Evolutionary conservation across 1,140 invertebrate genomes (phyloP), one percentile per base, ranked within the genome.

Genomic region (Anastatus disparis): DNA sequence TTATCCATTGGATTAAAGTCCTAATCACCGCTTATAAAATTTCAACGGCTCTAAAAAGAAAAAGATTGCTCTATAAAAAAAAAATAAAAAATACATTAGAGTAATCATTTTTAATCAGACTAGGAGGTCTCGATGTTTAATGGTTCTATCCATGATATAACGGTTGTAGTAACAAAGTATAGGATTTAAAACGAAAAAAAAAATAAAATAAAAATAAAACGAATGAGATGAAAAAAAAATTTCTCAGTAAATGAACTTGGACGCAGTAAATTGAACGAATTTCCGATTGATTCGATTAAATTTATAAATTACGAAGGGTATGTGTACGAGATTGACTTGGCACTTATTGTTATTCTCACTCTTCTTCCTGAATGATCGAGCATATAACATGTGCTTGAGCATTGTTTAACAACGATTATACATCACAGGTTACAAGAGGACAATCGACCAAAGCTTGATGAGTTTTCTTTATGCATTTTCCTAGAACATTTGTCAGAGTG

Each of bases 321-420:
- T 26, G 26, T 20, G n/a, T n/a, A n/a, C n/a, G n/a, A n/a, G n/a
- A n/a, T n/a, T n/a, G n/a, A 9, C 29, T 35, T 2, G 26, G 1
- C 13, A n/a, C 10, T 15, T 6, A 24, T 26, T 56, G 9, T 38
- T n/a, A 35, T 56, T 56, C 29, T 38, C 1, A 3, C 46, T 7
- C 26, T n/a, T 29, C 27, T 64, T 53, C 62, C 62, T 52, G 62
- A n/a, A 1, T n/a, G 24, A 35, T 58, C 17, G 40, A 17, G n/a
- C 48, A n/a, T n/a, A n/a, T n/a, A n/a, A n/a, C n/a, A 7, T 29
- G 17, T 44, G 20, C 10, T n/a, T 2, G 20, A n/a, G 50, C n/a
- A 58, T 22, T 67, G 38, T 67, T 67, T 46, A 35, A 46, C 53
- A 27, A 46, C 40, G 38, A 67, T 67, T 67, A 58, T 50, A 24